These are phyloP conservation scores for Hyperopisus bebe DNA, from an alignment of 2,113 vertebrate genomes.

Conservation along the genomic window DNA sequence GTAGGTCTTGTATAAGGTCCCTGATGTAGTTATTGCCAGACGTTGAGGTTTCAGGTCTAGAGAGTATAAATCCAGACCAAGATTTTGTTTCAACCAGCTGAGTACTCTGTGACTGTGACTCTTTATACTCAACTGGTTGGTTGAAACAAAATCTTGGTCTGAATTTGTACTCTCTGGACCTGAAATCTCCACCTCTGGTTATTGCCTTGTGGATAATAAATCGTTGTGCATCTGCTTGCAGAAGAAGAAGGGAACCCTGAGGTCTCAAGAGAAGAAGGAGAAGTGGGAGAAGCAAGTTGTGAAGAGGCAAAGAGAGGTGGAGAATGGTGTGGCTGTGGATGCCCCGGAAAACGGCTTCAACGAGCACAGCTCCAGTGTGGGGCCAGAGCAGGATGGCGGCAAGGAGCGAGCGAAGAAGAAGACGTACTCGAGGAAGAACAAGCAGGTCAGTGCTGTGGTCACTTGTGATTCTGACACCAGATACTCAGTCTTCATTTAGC, in stretches of 20 bases:
- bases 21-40: neutral
- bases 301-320: constrained; percentile 78
- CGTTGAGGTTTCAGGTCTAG: no score
- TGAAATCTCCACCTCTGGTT: neutral
- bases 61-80: no score
- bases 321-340: constrained; percentile 74
- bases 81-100: no score
- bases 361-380: constrained; percentile 64
- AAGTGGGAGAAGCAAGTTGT: constrained; percentile 66
- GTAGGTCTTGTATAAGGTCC: neutral
- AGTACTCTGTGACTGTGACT: no score
- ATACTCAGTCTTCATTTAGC: neutral
- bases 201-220: neutral
- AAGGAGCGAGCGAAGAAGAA: constrained; percentile 82
- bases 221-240: constrained; percentile 13
- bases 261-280: constrained; percentile 81
- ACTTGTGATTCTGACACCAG: neutral
- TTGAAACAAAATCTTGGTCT: no score
- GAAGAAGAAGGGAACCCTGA: constrained; percentile 80
- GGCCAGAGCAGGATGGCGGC: constrained; percentile 75
- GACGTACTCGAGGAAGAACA: constrained; percentile 78
- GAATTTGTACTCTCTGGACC: no score
- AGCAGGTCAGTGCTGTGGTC: constrained; percentile 69
- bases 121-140: no score
- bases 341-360: constrained; percentile 78